phyloP scores from a whole-genome alignment of 2,797 vertebrate species.

The Oreochromis grahami region DNA sequence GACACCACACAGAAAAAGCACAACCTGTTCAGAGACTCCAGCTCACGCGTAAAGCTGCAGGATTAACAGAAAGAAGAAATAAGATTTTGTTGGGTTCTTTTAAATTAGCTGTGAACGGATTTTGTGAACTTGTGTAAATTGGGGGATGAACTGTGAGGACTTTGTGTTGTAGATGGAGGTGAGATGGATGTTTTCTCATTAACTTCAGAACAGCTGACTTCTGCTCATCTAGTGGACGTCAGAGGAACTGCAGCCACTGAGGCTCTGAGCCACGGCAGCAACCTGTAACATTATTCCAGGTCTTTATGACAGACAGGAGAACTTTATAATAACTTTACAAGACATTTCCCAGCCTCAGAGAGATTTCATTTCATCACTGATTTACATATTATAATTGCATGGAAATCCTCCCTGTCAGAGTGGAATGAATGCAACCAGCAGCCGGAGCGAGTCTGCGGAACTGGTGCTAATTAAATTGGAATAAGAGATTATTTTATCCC shows the following conservation, averaged over 20 bases:
- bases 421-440: neutral
- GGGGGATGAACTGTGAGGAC: neutral
- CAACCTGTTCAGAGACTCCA: neutral
- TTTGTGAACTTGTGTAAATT: neutral
- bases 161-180: neutral
- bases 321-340: neutral
- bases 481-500: neutral
- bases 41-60: fast-evolving
- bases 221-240: neutral
- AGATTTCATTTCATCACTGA: neutral
- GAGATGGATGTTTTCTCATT: neutral
- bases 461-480: slow-evolving; percentile 1
- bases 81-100: neutral
- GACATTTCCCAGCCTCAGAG: neutral
- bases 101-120: neutral
- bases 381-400: neutral
- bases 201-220: neutral
- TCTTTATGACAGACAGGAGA: neutral
- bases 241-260: neutral
- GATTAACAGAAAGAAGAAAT: neutral
- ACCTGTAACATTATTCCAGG: neutral
- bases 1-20: neutral
- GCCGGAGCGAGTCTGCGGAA: neutral
- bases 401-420: neutral
- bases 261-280: neutral